phyloP scores from a whole-genome alignment of 2,888 invertebrate genomes.

The Electrophaes corylata region DNA sequence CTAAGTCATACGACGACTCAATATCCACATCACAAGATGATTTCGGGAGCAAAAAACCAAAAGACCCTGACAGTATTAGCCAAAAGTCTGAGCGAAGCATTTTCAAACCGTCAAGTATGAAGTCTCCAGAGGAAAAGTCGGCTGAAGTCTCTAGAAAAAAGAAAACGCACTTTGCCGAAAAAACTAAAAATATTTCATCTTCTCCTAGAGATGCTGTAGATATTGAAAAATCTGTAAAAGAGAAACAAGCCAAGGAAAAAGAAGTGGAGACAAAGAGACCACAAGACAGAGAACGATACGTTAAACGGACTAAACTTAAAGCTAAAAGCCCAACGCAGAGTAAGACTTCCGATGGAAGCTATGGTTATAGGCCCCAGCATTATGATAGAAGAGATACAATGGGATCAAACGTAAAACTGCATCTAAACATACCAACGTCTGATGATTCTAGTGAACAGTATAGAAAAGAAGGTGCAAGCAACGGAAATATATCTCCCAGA shows the following conservation, averaged over 20 bases:
- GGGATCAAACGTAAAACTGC: slow-evolving; percentile 80
- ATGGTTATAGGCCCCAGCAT: slow-evolving; percentile 67
- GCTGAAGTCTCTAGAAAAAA: slow-evolving; percentile 67
- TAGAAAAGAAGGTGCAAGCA: slow-evolving; percentile 74
- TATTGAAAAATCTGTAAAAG: slow-evolving; percentile 71
- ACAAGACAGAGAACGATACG: slow-evolving; percentile 75
- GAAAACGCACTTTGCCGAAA: slow-evolving; percentile 79
- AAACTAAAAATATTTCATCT: slow-evolving; percentile 71
- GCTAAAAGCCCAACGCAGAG: slow-evolving; percentile 78
- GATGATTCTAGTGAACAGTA: slow-evolving; percentile 86
- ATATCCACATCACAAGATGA: slow-evolving; percentile 80
- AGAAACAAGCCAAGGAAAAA: slow-evolving; percentile 69
- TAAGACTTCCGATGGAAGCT: slow-evolving; percentile 64
- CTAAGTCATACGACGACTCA: slow-evolving; percentile 84
- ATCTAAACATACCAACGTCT: slow-evolving; percentile 84
- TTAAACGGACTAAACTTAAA: slow-evolving; percentile 78
- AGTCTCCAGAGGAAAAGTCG: slow-evolving; percentile 74
- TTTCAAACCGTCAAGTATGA: slow-evolving; percentile 58
- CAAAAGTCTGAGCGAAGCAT: slow-evolving; percentile 64
- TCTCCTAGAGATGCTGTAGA: slow-evolving; percentile 73
- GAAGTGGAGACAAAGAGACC: slow-evolving; percentile 68
- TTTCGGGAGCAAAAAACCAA: slow-evolving; percentile 66
- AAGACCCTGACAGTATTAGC: slow-evolving; percentile 59
- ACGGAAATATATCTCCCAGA: slow-evolving; percentile 82
- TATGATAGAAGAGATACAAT: slow-evolving; percentile 80